Evolutionary conservation across 2,113 vertebrate species (phyloP).

Genomic region (Otis tarda): DNA sequence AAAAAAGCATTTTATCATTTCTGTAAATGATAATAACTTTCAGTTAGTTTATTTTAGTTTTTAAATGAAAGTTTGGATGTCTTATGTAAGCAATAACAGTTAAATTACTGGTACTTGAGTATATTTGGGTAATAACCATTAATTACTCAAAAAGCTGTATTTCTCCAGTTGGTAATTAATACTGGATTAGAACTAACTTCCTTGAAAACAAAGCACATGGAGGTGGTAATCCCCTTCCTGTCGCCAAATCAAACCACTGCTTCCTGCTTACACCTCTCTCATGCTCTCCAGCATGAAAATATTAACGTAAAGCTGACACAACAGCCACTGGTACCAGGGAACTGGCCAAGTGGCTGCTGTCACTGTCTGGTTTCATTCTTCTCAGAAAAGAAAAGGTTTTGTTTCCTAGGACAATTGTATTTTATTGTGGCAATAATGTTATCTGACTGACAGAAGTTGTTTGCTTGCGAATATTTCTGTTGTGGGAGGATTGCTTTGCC

Average conservation of each 20-base stretch:
- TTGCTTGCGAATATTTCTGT: not conserved
- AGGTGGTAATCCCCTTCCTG: not conserved
- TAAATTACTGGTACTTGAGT: not conserved
- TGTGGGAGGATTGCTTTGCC: not conserved
- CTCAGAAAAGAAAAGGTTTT: not conserved
- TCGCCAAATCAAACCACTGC: not conserved
- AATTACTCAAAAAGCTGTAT: not conserved
- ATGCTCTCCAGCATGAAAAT: not conserved
- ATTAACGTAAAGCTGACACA: not conserved
- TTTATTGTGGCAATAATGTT: not conserved
- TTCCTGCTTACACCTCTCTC: not conserved
- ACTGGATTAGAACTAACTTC: not conserved
- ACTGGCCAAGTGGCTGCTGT: not conserved
- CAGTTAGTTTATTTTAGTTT: not conserved
- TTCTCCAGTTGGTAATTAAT: not conserved
- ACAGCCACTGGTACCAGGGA: not conserved
- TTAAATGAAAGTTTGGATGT: not conserved
- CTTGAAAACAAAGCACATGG: not conserved
- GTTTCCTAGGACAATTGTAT: not conserved
- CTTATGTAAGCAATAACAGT: not conserved
- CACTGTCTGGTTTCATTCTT: not conserved
- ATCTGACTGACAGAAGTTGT: not conserved
- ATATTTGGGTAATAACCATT: not conserved
- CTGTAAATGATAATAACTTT: not conserved
- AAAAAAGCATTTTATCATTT: not conserved